Evolutionary conservation across 2,797 vertebrate genomes (phyloP).

Genomic region (Paguma larvata): DNA sequence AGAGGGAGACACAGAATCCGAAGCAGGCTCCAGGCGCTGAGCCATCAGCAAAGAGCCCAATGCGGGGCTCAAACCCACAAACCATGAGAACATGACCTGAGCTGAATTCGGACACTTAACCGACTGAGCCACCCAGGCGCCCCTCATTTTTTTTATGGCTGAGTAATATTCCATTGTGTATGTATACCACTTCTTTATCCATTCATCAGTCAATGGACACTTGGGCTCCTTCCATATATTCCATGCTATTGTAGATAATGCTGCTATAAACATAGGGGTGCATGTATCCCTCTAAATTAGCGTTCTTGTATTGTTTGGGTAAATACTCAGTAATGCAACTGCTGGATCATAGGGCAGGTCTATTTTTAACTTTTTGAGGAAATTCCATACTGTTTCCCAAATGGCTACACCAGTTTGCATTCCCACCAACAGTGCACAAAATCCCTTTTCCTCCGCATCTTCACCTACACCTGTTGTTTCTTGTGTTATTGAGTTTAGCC

Average conservation of each 20-base stretch:
- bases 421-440: not conserved
- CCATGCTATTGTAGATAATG: not conserved
- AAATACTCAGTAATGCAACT: too few relatives aligned
- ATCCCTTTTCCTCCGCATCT: not conserved
- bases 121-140: too few relatives aligned
- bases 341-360: not conserved
- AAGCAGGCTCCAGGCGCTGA: too few relatives aligned
- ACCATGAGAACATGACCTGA: too few relatives aligned
- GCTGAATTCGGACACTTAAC: too few relatives aligned
- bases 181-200: not conserved
- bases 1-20: too few relatives aligned
- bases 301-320: not conserved
- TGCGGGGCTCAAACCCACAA: accelerated
- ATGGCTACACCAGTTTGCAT: not conserved
- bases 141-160: not conserved
- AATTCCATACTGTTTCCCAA: not conserved
- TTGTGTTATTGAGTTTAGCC: not conserved
- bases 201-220: not conserved
- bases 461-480: not conserved
- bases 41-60: too few relatives aligned
- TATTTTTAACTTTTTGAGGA: not conserved
- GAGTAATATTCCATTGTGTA: not conserved
- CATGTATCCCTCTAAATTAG: not conserved
- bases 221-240: not conserved
- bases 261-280: not conserved